phyloP scores from a whole-genome alignment of 2,888 invertebrate species.

The Ypsolopha sequella region DNA sequence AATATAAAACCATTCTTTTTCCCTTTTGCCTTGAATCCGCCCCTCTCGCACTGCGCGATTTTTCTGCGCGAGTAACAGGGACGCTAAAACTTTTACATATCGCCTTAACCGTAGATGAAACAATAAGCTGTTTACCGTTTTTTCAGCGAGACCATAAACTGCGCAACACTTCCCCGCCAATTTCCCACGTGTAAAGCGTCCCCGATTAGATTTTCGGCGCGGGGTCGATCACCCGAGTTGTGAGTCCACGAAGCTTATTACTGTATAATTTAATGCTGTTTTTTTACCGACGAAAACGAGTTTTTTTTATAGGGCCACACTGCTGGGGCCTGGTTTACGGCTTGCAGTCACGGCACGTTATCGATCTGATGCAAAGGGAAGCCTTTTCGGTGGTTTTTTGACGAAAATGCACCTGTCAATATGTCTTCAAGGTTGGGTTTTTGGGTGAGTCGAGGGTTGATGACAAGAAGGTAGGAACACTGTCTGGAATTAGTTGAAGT shows the following conservation, averaged over 20 bases:
- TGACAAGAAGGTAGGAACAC: no score
- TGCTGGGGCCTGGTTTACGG: slow-evolving; percentile 39
- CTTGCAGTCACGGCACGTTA: slow-evolving; percentile 56
- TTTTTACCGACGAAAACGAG: slow-evolving; percentile 32
- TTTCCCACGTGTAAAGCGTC: slow-evolving; percentile 55
- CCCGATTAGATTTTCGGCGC: slow-evolving; percentile 23
- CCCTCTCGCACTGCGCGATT: no score
- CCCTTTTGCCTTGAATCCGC: no score
- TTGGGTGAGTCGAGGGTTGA: not conserved
- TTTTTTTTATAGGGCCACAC: slow-evolving; percentile 41
- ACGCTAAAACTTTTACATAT: no score
- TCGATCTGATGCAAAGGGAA: slow-evolving; percentile 35
- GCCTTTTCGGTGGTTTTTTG: slow-evolving; percentile 11
- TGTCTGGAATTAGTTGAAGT: no score
- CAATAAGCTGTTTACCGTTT: no score
- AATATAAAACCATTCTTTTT: no score
- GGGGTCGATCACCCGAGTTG: slow-evolving; percentile 55
- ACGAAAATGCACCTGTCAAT: slow-evolving; percentile 2
- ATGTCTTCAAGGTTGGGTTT: not conserved
- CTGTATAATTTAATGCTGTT: slow-evolving; percentile 60
- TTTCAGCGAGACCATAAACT: no score
- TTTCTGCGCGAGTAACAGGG: no score
- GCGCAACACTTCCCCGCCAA: slow-evolving; percentile 21
- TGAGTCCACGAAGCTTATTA: slow-evolving; percentile 48
- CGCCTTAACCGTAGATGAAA: no score